Conservation (phyloP, 92 coral and sea anemone species). For the Palythoa caribaeorum region DNA sequence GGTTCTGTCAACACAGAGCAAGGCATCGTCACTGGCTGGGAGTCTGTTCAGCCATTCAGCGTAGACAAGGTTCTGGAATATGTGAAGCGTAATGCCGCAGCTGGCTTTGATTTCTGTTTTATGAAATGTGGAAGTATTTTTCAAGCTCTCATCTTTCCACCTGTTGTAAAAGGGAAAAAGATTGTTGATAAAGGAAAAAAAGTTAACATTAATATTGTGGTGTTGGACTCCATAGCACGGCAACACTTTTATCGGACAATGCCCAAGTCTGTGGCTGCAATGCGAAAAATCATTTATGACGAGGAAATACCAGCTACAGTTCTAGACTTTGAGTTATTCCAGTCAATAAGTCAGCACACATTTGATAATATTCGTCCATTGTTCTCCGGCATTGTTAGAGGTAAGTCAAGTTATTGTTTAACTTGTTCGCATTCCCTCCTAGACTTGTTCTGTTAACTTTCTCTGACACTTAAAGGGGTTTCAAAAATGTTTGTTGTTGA, state of each 20-base stretch:
- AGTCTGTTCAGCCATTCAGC: constrained; percentile 16
- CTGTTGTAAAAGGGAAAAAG: constrained; percentile 19
- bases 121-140: constrained; percentile 60
- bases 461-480: too few relatives aligned
- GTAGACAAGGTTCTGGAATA: constrained; percentile 28
- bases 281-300: constrained; percentile 66
- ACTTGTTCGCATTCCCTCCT: neutral
- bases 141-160: constrained; percentile 63
- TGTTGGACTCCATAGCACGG: constrained; percentile 68
- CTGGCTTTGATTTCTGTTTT: constrained; percentile 51
- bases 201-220: constrained; percentile 65
- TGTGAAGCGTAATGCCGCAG: constrained; percentile 49
- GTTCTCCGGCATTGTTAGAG: constrained; percentile 72
- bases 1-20: constrained; percentile 35
- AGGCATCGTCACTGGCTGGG: constrained; percentile 39
- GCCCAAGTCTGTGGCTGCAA: constrained; percentile 64
- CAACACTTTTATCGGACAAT: constrained; percentile 71
- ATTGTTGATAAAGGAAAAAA: constrained; percentile 8
- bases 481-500: too few relatives aligned
- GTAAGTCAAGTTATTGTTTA: constrained; percentile 28
- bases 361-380: constrained; percentile 69
- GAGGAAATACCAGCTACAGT: constrained; percentile 62
- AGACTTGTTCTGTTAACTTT: neutral
- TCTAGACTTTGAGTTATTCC: constrained; percentile 70
- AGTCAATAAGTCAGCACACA: constrained; percentile 70